Evolutionary conservation across 2,888 invertebrate species (phyloP), one percentile per base, ranked within the genome.

Genomic region (Trachelus iudaicus): DNA sequence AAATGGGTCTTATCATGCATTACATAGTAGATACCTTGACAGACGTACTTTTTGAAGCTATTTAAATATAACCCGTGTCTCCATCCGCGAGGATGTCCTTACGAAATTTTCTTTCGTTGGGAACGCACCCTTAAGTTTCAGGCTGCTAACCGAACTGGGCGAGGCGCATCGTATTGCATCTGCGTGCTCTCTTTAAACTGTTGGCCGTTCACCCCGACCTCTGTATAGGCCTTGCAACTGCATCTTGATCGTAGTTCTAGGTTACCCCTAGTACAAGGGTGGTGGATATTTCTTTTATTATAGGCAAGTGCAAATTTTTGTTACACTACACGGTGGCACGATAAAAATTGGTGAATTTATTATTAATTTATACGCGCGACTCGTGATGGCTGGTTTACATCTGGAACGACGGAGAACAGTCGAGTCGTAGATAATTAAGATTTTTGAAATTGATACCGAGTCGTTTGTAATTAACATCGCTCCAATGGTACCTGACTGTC

Each of bases 141-240:
- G 23, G 23, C 56, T 56, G 56, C 56, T 23, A 56, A 34, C 71
- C 13, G 71, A 33, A 71, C 79, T 83, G 84, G 82, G 81, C 83
- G 82, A 80, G 83, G 83, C 82, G 85, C 88, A 83, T 86, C 87
- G 88, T 86, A 86, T 86, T 86, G 87, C 87, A 88, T 87, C 88
- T 87, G 88, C 84, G 84, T 89, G 89, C 89, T 90, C 90, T 89
- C 88, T 90, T 91, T 90, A 89, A 88, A 89, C 85, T 87, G 89
- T 91, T 90, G 90, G 91, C 86, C 91, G 90, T 91, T 91, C 91
- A 90, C 91, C 91, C 89, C 90, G 90, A 90, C 91, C 90, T 90
- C 89, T 87, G 56, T 82, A 85, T 81, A 71, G 76, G 81, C 84
- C 83, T 87, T 83, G 86, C 88, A 89, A 90, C 90, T 90, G 90